Evolutionary conservation across 1,140 invertebrate genomes (phyloP).

Genomic region (Nixonia krombeini): DNA sequence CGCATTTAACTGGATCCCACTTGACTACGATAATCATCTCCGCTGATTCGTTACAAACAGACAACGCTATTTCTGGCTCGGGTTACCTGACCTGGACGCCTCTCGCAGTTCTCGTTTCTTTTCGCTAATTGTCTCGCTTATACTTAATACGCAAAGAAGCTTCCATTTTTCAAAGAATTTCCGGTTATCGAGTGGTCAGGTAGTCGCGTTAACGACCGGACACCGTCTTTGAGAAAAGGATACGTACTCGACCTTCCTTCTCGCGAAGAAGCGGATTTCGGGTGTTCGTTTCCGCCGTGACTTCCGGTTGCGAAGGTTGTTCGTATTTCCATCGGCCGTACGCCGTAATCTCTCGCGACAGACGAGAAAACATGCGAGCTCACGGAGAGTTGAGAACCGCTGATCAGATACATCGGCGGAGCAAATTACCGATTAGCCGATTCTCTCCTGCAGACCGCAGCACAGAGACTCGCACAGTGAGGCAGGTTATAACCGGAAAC

Average conservation of each 20-base stretch:
- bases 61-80: conserved; percentile 31
- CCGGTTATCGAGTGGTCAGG: too few species aligned
- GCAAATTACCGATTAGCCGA: conserved; percentile 56
- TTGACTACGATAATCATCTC: conserved; percentile 62
- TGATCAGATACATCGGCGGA: conserved; percentile 51
- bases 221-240: too few species aligned
- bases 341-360: too few species aligned
- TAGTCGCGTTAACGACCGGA: too few species aligned
- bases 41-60: conserved; percentile 51
- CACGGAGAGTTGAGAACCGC: conserved; percentile 24
- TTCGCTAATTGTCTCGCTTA: conserved; percentile 45
- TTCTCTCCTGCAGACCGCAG: conserved; percentile 53
- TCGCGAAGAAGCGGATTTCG: too few species aligned
- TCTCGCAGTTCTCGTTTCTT: conserved; percentile 36
- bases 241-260: too few species aligned
- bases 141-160: not conserved
- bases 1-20: conserved; percentile 61
- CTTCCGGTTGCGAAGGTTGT: too few species aligned
- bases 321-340: too few species aligned
- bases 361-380: too few species aligned
- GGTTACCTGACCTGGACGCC: conserved; percentile 16
- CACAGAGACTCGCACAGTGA: conserved; percentile 39
- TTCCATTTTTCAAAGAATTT: not conserved
- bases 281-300: too few species aligned
- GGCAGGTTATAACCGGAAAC: conserved; percentile 28